Evolutionary conservation across 1,140 invertebrate species (phyloP).

Genomic region (Condylostylus longicornis): DNA sequence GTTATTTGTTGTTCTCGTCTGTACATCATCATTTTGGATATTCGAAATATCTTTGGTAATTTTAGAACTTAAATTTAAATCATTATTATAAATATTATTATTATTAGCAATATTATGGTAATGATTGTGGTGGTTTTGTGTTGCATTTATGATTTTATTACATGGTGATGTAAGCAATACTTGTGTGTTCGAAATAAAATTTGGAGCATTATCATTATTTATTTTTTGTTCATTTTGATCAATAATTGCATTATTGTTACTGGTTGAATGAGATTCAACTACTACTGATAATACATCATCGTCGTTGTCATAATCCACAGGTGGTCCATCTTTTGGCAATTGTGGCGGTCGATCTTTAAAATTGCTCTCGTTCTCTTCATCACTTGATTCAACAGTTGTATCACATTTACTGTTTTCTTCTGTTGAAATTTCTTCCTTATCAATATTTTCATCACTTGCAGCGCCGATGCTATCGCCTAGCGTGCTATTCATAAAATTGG

Average conservation of each 20-base stretch:
- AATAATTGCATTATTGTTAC: background rate
- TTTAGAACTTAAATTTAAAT: slow-evolving; percentile 1
- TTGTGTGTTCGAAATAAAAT: background rate
- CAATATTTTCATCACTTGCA: too few species aligned
- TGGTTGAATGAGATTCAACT: background rate
- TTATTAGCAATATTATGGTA: background rate
- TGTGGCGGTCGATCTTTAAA: slow-evolving; percentile 21
- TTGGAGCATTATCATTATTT: background rate
- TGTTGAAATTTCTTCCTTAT: too few species aligned
- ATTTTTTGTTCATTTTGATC: background rate
- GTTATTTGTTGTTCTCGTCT: slow-evolving; percentile 3
- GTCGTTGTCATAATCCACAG: slow-evolving; percentile 5
- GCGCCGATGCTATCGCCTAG: slow-evolving; percentile 7
- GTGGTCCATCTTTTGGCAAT: slow-evolving; percentile 24
- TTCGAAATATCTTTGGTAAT: slow-evolving; percentile 4
- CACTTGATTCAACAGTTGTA: too few species aligned
- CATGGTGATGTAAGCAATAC: background rate
- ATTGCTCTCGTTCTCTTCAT: slow-evolving; percentile 2
- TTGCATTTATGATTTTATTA: background rate
- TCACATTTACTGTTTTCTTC: too few species aligned
- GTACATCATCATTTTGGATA: slow-evolving; percentile 1
- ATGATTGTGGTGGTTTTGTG: background rate
- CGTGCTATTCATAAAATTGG: slow-evolving; percentile 27
- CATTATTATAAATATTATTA: background rate
- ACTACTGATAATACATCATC: background rate